Evolutionary conservation across 2,797 vertebrate genomes (phyloP).

Genomic region (Halcyon badia): DNA sequence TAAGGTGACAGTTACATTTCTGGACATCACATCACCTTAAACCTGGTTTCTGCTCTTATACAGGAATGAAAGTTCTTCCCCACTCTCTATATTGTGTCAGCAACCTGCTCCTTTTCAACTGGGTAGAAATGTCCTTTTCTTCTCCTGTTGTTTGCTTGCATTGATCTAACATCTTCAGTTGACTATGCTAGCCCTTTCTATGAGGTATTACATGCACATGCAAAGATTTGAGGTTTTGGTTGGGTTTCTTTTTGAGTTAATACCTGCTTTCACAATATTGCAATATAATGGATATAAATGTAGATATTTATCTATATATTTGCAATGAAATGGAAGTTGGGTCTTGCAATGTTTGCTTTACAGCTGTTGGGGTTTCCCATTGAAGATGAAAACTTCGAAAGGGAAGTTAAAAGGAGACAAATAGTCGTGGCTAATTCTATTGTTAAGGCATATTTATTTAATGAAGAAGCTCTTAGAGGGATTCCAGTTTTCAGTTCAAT

Average conservation of each 20-base stretch:
- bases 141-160: not conserved
- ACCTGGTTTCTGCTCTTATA: not conserved
- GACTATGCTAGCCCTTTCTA: not conserved
- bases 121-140: not conserved
- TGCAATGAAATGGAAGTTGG: not conserved
- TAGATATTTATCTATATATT: not conserved
- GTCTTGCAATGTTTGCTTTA: not conserved
- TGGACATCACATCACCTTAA: not conserved
- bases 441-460: not conserved
- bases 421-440: not conserved
- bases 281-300: not conserved
- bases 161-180: not conserved
- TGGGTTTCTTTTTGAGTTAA: not conserved
- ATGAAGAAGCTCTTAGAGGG: not conserved
- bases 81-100: fast-evolving
- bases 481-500: not conserved
- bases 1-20: not conserved
- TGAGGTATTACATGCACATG: not conserved
- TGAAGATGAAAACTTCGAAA: not conserved
- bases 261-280: not conserved
- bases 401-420: not conserved
- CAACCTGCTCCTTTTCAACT: not conserved
- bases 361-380: not conserved
- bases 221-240: not conserved
- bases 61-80: not conserved